Base-by-base conservation (phyloP, 2,113 vertebrate genomes). In the Rousettus leschenaultii region DNA sequence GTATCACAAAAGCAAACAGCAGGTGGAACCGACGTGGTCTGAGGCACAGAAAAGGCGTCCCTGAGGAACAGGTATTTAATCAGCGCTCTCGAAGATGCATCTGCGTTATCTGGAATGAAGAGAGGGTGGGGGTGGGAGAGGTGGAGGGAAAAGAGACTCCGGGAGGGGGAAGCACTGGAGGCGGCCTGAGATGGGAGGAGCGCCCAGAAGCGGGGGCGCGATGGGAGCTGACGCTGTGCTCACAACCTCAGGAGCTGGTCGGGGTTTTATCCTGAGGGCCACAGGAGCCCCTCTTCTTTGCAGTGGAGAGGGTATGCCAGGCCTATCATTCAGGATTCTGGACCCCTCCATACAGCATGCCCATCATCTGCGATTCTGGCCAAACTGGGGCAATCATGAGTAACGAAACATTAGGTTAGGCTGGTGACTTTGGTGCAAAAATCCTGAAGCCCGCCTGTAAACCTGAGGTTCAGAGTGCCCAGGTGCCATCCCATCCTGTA, bases 1-100 rank as follows among this genome's bases (percentile, higher is more conserved):
- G 89, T 55, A n/a, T 74, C 94, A 63, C 18, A 87, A 85, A 87
- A 82, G 79, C 82, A 38, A 38, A 71, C 53, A 65, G 55, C 38
- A 33, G 53, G 84, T 26, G 5, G 26, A 26, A 16, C 12, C 5
- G 19, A 4, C 0, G 0, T 4, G 33, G 55, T 22, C 40, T 3
- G 63, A n/a, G 22, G 74, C 24, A 1, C 26, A 5, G 51, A 35
- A 68, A 40, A n/a, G 35, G 2, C 7, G 11, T 48, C 63, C 26
- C 30, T 1, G 18, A 11, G 70, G 68, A 33, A 38, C 11, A 33
- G 35, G 43, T 2, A 2, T 66, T 19, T 12, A 40, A 55, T 4
- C 35, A 9, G 19, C 2, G 7, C 48, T 24, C 74, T 82, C 24
- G 5, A 55, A 21, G 7, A 16, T 2, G 16, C 28, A 70, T 28